Percentiles rank a stretch among this genome's conserved stretches.
These are phyloP conservation scores for Epinotia demarniana DNA, from an alignment of 2,888 invertebrate species.

Conservation along the genomic window DNA sequence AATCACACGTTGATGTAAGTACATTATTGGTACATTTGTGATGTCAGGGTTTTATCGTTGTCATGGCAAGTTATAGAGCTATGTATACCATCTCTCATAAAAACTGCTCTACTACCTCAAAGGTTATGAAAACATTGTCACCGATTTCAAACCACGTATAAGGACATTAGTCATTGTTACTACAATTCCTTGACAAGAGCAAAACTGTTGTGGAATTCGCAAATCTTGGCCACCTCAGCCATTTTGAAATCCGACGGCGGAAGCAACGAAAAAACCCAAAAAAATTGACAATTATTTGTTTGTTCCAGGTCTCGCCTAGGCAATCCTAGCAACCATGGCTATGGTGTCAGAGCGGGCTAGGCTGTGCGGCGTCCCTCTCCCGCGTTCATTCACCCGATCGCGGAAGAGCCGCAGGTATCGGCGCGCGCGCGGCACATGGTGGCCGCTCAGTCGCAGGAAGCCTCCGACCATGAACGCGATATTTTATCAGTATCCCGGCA, in stretches of 20 bases:
- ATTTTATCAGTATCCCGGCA: slow-evolving; percentile 82
- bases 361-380: slow-evolving; percentile 65
- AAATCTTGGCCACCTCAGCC: background rate
- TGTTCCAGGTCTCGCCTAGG: slow-evolving; percentile 72
- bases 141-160: background rate
- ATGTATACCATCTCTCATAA: background rate
- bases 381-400: slow-evolving; percentile 82
- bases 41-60: too few species aligned
- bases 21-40: too few species aligned
- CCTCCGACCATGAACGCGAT: slow-evolving; percentile 80
- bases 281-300: slow-evolving; percentile 53
- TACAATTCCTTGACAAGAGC: too few species aligned
- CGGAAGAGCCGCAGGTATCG: slow-evolving; percentile 79
- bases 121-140: background rate
- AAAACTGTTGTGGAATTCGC: background rate
- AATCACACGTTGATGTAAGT: too few species aligned
- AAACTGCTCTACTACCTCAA: background rate
- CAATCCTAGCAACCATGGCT: slow-evolving; percentile 76
- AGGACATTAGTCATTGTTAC: background rate
- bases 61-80: too few species aligned
- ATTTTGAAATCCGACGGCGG: background rate
- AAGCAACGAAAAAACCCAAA: slow-evolving; percentile 5
- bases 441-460: slow-evolving; percentile 73
- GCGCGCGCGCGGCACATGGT: slow-evolving; percentile 67
- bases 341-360: slow-evolving; percentile 62